phyloP scores from a whole-genome alignment of 2,797 vertebrate genomes.

The Cirrhinus molitorella region DNA sequence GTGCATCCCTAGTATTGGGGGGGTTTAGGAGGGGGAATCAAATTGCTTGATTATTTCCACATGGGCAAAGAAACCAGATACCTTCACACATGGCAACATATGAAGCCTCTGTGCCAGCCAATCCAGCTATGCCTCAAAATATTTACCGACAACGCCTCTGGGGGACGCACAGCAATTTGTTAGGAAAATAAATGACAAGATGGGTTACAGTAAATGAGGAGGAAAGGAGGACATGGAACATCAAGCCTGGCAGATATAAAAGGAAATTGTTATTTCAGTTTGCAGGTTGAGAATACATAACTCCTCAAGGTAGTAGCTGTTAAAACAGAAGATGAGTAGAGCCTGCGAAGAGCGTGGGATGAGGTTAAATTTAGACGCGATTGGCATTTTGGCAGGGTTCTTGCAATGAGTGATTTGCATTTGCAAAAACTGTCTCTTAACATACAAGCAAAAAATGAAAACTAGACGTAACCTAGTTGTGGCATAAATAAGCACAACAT shows the following conservation, averaged over 20 bases:
- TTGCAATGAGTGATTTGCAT: conserved; percentile 14
- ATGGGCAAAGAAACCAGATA: conserved; percentile 67
- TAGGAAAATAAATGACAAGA: conserved; percentile 58
- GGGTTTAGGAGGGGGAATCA: not conserved
- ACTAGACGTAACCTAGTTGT: not conserved
- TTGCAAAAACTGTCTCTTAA: conserved; percentile 21
- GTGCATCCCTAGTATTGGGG: not conserved
- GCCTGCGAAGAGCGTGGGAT: conserved; percentile 26
- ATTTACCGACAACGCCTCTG: conserved; percentile 64
- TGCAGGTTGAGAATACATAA: conserved; percentile 42
- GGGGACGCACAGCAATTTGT: conserved; percentile 56
- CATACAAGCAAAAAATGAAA: not conserved
- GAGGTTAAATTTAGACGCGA: conserved; percentile 25
- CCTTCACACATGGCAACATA: conserved; percentile 49
- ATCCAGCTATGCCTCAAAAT: conserved; percentile 79
- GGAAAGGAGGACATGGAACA: conserved; percentile 69
- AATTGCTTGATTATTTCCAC: conserved; percentile 27
- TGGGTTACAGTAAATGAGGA: conserved; percentile 72
- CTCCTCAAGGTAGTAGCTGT: conserved; percentile 35
- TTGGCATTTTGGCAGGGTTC: conserved; percentile 36
- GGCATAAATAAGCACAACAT: not conserved
- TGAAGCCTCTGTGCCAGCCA: conserved; percentile 66
- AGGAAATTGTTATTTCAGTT: conserved; percentile 64
- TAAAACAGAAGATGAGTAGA: conserved; percentile 31
- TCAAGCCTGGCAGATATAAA: conserved; percentile 78